Percentiles rank a stretch among this genome's conserved stretches.
phyloP scores from a whole-genome alignment of 2,113 vertebrate genomes.

The Plestiodon gilberti region DNA sequence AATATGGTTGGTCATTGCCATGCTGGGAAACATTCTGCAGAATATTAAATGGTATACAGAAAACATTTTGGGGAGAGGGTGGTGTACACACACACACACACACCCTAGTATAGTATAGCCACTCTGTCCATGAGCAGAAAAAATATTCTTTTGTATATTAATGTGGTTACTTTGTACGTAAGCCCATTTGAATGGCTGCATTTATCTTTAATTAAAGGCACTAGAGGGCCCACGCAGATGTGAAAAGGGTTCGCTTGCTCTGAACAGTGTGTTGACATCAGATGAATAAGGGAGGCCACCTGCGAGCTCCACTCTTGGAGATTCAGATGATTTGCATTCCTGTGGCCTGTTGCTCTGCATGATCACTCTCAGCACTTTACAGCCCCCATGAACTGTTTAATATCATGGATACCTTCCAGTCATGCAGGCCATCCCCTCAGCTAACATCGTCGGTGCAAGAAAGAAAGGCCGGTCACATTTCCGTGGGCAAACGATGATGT shows the following conservation, averaged over 20 bases:
- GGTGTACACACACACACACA: too few species aligned
- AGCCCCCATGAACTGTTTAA: conserved; percentile 89
- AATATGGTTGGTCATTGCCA: conserved; percentile 66
- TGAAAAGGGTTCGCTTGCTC: conserved; percentile 82
- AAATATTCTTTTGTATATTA: conserved; percentile 73
- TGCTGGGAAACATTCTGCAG: conserved; percentile 52
- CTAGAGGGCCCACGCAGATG: conserved; percentile 83
- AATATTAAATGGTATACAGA: conserved; percentile 73
- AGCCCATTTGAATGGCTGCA: conserved; percentile 79
- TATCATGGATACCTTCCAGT: conserved; percentile 85
- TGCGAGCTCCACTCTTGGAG: conserved; percentile 91
- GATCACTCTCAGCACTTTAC: conserved; percentile 89
- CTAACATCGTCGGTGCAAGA: conserved; percentile 69
- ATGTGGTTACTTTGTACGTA: conserved; percentile 74
- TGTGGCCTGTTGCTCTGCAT: conserved; percentile 91
- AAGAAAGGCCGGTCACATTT: conserved; percentile 58
- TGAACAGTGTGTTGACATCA: conserved; percentile 86
- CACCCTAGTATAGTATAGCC: conserved; percentile 80
- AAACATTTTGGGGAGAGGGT: conserved; percentile 69
- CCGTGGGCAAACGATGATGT: conserved; percentile 66
- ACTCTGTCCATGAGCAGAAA: conserved; percentile 76
- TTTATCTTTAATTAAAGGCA: conserved; percentile 92
- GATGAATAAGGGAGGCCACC: conserved; percentile 91
- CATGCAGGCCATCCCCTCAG: conserved; percentile 77
- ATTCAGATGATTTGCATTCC: conserved; percentile 92